Conservation (phyloP, 2,797 vertebrate species). For the Acanthis flammea region DNA sequence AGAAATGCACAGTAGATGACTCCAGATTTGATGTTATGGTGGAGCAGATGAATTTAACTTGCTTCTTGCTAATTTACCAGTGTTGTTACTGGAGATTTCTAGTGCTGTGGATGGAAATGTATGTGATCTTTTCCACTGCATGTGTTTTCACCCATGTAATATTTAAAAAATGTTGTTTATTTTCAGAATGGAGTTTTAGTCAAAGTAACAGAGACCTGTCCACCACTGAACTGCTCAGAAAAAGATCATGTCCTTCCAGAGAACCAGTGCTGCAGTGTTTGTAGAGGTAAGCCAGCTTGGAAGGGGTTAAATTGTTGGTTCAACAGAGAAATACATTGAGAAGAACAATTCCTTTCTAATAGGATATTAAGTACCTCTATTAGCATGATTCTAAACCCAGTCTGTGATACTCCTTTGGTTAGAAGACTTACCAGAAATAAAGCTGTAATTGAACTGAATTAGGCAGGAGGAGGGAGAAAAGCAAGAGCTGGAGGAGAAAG, state of each 20-base stretch:
- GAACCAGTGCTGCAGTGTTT: conserved; percentile 91
- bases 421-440: not conserved
- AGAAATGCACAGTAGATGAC: not conserved
- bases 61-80: not conserved
- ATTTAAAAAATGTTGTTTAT: conserved; percentile 24
- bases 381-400: not conserved
- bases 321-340: not conserved
- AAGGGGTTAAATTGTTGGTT: not conserved
- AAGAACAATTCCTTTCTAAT: not conserved
- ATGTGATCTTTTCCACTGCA: not conserved
- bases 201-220: conserved; percentile 86
- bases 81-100: not conserved
- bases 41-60: not conserved
- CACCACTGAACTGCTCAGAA: conserved; percentile 87
- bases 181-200: conserved; percentile 88
- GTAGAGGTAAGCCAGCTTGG: conserved; percentile 82
- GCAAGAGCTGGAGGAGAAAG: not conserved
- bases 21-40: not conserved
- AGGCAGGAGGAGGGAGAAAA: not conserved
- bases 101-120: not conserved
- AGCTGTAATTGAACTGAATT: not conserved
- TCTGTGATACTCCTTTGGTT: not conserved
- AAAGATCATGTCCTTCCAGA: conserved; percentile 87
- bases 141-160: not conserved
- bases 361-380: not conserved